phyloP scores from a whole-genome alignment of 2,113 vertebrate species.

The Tetraodon nigroviridis region DNA sequence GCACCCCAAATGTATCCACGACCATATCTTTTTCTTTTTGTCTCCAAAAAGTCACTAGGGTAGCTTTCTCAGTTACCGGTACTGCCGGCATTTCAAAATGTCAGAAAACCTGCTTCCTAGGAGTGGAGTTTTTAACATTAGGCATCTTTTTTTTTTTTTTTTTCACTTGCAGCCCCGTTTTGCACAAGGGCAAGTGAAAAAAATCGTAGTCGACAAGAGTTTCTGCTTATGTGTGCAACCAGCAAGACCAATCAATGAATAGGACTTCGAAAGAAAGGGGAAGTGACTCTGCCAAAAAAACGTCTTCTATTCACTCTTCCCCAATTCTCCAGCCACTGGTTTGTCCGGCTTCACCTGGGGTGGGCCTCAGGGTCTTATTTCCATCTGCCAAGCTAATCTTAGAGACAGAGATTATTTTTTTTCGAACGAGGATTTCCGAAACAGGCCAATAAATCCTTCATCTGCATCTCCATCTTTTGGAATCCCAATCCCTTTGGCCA shows the following conservation, averaged over 20 bases:
- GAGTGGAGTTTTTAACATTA: too few relatives aligned
- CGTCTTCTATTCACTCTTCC: constrained; percentile 47
- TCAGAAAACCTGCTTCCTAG: too few relatives aligned
- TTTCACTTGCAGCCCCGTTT: too few relatives aligned
- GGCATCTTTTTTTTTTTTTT: too few relatives aligned
- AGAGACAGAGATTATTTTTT: constrained; percentile 12
- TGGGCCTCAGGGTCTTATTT: constrained; percentile 30
- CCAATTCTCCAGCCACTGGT: constrained; percentile 36
- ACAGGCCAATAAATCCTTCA: constrained; percentile 15
- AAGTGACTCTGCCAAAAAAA: constrained; percentile 51
- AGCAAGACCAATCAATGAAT: constrained; percentile 26
- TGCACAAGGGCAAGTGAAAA: too few relatives aligned
- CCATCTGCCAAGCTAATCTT: constrained; percentile 9
- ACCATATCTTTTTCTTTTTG: too few relatives aligned
- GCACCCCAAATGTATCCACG: too few relatives aligned
- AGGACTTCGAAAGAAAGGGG: constrained; percentile 19
- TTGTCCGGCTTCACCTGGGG: constrained; percentile 19
- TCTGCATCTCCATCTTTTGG: constrained; percentile 10
- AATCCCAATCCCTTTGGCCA: neutral
- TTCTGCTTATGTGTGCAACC: constrained; percentile 1
- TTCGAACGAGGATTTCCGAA: constrained; percentile 25
- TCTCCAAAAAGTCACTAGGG: too few relatives aligned
- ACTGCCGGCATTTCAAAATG: too few relatives aligned
- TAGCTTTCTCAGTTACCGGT: too few relatives aligned
- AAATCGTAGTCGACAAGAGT: too few relatives aligned